These are phyloP conservation scores for Zaprionus africanus DNA, from an alignment of 1,140 invertebrate genomes.

Conservation along the genomic window DNA sequence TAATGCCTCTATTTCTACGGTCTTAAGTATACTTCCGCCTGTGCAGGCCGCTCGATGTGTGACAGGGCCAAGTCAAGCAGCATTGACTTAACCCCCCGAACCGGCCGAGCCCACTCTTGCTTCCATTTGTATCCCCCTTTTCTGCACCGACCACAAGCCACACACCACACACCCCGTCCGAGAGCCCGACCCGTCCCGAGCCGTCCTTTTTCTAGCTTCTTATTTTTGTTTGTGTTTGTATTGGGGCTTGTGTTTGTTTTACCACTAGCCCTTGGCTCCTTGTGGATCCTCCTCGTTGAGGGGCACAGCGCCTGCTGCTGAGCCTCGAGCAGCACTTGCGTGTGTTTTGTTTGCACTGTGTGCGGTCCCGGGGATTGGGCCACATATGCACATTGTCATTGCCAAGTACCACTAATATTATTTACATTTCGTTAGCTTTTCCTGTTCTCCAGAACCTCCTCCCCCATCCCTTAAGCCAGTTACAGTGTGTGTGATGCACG, in stretches of 20 bases:
- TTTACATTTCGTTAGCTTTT: constrained; percentile 81
- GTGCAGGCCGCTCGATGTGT: constrained; percentile 54
- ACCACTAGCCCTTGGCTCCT: constrained; percentile 69
- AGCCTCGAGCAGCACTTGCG: constrained; percentile 71
- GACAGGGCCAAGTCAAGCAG: constrained; percentile 74
- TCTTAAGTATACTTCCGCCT: constrained; percentile 80
- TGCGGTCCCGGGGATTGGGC: constrained; percentile 51
- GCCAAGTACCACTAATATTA: constrained; percentile 81
- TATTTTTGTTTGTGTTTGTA: constrained; percentile 65
- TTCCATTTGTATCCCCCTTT: constrained; percentile 44
- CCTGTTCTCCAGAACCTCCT: constrained; percentile 9
- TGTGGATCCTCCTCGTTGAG: constrained; percentile 23
- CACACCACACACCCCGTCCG: background rate
- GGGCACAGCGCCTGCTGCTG: constrained; percentile 29
- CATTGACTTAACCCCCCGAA: constrained; percentile 33
- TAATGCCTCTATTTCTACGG: constrained; percentile 83
- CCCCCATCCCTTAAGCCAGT: constrained; percentile 26
- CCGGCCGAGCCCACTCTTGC: background rate
- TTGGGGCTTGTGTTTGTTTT: constrained; percentile 70
- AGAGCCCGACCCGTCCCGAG: background rate
- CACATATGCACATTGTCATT: constrained; percentile 81
- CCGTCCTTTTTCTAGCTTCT: constrained; percentile 42
- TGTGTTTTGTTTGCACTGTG: constrained; percentile 65
- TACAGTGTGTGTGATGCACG: constrained; percentile 31
- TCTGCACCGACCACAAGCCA: background rate